Conservation (phyloP, 2,113 vertebrate species). For the Falcunculus frontatus region DNA sequence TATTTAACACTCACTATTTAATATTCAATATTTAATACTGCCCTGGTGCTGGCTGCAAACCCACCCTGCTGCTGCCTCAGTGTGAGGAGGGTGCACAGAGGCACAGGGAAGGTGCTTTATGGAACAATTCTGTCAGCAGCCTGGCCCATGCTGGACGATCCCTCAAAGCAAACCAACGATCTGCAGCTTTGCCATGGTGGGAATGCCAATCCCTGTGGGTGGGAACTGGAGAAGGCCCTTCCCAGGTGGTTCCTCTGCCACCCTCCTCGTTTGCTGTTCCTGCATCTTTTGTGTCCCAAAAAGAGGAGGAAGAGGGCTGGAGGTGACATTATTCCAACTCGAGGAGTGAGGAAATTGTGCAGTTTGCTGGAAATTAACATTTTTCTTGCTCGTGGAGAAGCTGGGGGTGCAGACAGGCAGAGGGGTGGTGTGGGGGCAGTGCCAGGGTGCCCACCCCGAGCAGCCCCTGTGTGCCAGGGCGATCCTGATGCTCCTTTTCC, state of each 20-base stretch:
- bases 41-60: neutral
- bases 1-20: neutral
- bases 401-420: neutral
- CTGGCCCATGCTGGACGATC: neutral
- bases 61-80: neutral
- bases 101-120: neutral
- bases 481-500: neutral
- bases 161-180: neutral
- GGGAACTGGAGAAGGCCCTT: neutral
- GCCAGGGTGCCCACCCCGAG: neutral
- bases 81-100: neutral
- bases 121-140: neutral
- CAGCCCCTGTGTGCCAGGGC: neutral
- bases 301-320: neutral
- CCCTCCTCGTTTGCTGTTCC: rapidly evolving
- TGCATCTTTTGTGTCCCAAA: neutral
- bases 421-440: neutral
- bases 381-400: rapidly evolving
- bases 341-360: neutral
- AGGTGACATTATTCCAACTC: neutral
- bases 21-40: neutral
- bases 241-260: neutral
- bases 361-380: neutral
- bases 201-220: neutral
- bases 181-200: neutral